Conservation (phyloP, 2,888 invertebrate species). For the Synergus gifuensis region DNA sequence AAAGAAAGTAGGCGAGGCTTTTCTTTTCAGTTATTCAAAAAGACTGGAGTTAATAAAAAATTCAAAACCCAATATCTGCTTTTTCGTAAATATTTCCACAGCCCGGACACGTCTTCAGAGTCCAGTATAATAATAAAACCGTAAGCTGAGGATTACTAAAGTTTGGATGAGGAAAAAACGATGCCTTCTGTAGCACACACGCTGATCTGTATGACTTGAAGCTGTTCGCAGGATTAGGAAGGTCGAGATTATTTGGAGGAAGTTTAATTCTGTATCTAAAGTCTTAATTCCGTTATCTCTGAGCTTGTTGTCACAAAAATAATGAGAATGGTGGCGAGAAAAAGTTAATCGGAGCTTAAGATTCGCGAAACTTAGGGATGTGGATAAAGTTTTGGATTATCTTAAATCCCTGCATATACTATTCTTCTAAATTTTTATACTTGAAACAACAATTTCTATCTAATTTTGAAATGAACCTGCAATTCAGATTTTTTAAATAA, state of each 20-base stretch:
- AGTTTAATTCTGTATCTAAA: conserved; percentile 35
- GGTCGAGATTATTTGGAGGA: conserved; percentile 32
- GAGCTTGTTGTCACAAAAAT: conserved; percentile 36
- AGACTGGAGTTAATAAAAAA: not conserved
- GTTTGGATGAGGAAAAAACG: conserved; percentile 22
- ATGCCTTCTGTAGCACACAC: conserved; percentile 23
- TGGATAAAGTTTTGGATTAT: conserved; percentile 1
- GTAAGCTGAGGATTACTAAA: conserved; percentile 34
- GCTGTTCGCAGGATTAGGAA: conserved; percentile 36
- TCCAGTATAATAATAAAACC: conserved; percentile 29
- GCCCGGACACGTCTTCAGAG: not conserved
- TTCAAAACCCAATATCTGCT: not conserved
- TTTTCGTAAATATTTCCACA: not conserved
- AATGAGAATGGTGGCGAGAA: conserved; percentile 28
- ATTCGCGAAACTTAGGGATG: not conserved
- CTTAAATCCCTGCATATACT: not conserved
- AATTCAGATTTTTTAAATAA: too few relatives aligned
- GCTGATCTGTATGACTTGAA: conserved; percentile 39
- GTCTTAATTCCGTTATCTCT: conserved; percentile 38
- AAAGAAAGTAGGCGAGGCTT: not conserved
- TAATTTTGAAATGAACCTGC: not conserved
- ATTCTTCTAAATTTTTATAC: not conserved
- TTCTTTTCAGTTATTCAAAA: not conserved
- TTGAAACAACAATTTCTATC: not conserved
- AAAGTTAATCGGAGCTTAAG: conserved; percentile 39